Base-by-base conservation (phyloP, 2,888 invertebrate genomes). In the Lasioglossum marginatum region DNA sequence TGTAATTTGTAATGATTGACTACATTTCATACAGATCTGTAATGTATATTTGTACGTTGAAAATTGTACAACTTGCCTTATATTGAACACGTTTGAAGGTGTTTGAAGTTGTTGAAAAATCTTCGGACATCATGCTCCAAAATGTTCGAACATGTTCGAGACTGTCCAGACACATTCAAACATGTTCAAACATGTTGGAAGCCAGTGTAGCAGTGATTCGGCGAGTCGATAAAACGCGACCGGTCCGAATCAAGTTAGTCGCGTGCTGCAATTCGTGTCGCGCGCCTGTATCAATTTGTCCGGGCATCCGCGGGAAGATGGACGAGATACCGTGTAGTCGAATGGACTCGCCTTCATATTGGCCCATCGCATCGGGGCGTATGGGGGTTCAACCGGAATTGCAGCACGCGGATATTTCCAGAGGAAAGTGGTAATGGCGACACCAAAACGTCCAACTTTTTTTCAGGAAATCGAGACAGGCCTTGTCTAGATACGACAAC, bases 321-420 rank as follows among this genome's bases (percentile, higher is more conserved):
- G 73, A 73, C 60, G 81, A 72, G 23, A 76, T 75, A 81, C n/a
- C 77, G 45, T n/a, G 77, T 52, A 70, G 34, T 6, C 77, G 74
- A 70, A 37, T 71, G 57, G 72, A 37, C 48, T 60, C 48, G 80
- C 60, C 57, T 72, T 71, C 76, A 78, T 79, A 76, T 77, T 68
- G 73, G 79, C 75, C 77, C 82, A 77, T 60, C 81, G 76, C 85
- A 77, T 66, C 82, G 73, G 57, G 37, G 79, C 77, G 87, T 83
- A 68, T 83, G 81, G n/a, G 68, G 68, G 81, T 82, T 81, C 85
- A 77, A 87, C 80, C 77, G 77, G 82, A 85, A 88, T 85, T 77
- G 81, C 81, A 86, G 81, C 43, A 14, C 75, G 10, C 57, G 82
- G 78, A 79, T 34, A 45, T 76, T 76, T 60, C 57, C 27, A 19